Percentiles rank a stretch among this genome's conserved stretches.
These are phyloP conservation scores for Pristionchus japonicus DNA, from an alignment of 2,888 invertebrate genomes.

Conservation along the genomic window DNA sequence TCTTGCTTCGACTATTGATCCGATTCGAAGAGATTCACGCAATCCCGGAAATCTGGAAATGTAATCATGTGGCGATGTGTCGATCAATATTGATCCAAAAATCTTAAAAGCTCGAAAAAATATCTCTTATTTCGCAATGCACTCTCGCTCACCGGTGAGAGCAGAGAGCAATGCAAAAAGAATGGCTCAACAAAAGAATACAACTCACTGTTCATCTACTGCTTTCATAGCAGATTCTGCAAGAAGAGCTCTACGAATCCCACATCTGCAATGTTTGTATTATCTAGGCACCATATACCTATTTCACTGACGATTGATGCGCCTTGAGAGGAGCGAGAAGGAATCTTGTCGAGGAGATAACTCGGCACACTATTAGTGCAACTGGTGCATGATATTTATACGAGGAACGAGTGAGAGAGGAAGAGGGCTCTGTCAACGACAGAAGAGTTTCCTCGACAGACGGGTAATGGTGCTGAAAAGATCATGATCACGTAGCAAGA, in stretches of 20 bases:
- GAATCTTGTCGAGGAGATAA: not conserved
- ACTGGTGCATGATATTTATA: not conserved
- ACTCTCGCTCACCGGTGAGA: too few species aligned
- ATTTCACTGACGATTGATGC: not conserved
- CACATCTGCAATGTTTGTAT: not conserved
- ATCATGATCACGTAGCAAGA: not conserved
- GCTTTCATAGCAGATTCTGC: not conserved
- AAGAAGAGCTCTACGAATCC: not conserved
- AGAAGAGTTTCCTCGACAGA: not conserved
- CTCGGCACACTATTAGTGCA: not conserved
- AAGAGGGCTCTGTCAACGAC: not conserved
- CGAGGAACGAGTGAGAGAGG: not conserved
- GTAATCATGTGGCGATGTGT: not conserved
- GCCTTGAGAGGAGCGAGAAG: conserved; percentile 35
- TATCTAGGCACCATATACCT: not conserved
- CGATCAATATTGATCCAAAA: too few species aligned
- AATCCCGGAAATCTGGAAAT: conserved; percentile 3
- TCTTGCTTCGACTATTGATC: conserved; percentile 17
- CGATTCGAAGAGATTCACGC: not conserved
- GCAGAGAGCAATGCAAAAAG: too few species aligned
- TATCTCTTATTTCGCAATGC: too few species aligned
- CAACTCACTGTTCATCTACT: not conserved
- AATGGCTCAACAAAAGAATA: too few species aligned
- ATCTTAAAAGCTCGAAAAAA: too few species aligned
- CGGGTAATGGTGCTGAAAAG: not conserved